phyloP scores from a whole-genome alignment of 1,140 invertebrate species.

The Drosophila takahashii region DNA sequence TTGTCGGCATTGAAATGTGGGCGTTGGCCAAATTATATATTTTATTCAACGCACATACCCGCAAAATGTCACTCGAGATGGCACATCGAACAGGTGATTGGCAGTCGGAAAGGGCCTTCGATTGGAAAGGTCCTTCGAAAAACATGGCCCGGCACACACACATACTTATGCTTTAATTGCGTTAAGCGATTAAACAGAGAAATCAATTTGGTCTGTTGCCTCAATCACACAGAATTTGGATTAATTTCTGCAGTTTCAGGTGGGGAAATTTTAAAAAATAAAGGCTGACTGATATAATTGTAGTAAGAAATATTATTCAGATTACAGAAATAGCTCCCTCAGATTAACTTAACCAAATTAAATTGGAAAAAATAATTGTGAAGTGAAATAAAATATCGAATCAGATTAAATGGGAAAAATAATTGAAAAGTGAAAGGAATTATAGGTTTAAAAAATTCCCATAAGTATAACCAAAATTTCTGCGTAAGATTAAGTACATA shows the following conservation, averaged over 20 bases:
- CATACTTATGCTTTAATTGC: conserved; percentile 2
- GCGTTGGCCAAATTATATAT: conserved; percentile 8
- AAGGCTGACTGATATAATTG: no score
- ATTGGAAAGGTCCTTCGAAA: conserved; percentile 1
- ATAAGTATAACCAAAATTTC: neutral
- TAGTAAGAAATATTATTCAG: no score
- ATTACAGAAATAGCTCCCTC: no score
- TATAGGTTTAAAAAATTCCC: neutral
- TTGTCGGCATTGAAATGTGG: conserved; percentile 1
- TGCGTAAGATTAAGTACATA: neutral
- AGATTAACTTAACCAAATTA: no score
- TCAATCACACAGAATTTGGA: neutral
- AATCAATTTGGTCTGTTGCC: neutral
- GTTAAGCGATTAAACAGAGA: neutral
- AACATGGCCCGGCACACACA: neutral
- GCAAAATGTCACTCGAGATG: conserved; percentile 3
- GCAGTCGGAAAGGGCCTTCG: conserved; percentile 2
- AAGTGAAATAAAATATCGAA: no score
- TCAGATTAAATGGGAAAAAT: no score
- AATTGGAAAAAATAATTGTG: no score
- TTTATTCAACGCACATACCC: conserved; percentile 7
- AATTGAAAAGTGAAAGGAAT: no score
- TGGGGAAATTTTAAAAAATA: neutral
- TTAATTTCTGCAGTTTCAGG: neutral
- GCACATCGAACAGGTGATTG: conserved; percentile 22